Evolutionary conservation across 2,797 vertebrate species (phyloP).

Genomic region (Sparus aurata): DNA sequence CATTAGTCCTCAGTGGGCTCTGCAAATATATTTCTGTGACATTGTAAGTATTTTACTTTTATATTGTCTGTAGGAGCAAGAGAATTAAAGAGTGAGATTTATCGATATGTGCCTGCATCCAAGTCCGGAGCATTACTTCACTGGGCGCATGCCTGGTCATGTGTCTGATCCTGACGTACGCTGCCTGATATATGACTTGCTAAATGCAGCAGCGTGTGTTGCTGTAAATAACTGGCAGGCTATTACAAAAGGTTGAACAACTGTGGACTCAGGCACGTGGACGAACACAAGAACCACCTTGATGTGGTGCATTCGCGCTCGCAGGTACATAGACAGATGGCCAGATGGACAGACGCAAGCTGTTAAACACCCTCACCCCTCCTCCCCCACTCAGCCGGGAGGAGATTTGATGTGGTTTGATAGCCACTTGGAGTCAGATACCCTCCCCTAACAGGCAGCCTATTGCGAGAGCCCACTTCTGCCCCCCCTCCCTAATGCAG

Average conservation of each 20-base stretch:
- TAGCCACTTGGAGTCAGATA: conserved; percentile 46
- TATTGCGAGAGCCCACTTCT: conserved; percentile 35
- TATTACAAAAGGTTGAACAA: conserved; percentile 63
- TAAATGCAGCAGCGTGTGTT: conserved; percentile 66
- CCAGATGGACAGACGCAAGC: conserved; percentile 54
- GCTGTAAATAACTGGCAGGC: conserved; percentile 76
- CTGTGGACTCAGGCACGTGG: conserved; percentile 37
- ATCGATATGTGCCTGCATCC: conserved; percentile 25
- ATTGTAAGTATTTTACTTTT: neutral
- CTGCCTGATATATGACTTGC: conserved; percentile 62
- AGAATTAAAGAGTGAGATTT: conserved; percentile 38
- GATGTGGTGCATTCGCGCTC: conserved; percentile 26
- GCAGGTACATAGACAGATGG: conserved; percentile 65
- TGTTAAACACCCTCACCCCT: conserved; percentile 47
- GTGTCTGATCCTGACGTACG: conserved; percentile 20
- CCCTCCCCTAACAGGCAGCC: conserved; percentile 41
- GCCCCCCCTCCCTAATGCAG: conserved; percentile 56
- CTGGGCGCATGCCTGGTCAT: conserved; percentile 11
- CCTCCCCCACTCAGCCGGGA: conserved; percentile 37
- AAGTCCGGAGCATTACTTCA: conserved; percentile 25
- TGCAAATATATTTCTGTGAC: neutral
- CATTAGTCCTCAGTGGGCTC: neutral
- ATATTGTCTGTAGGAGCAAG: conserved; percentile 6
- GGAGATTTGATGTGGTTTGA: conserved; percentile 53
- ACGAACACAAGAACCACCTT: conserved; percentile 37